Conservation (phyloP, 2,797 vertebrate genomes). For the Malurus splendens region DNA sequence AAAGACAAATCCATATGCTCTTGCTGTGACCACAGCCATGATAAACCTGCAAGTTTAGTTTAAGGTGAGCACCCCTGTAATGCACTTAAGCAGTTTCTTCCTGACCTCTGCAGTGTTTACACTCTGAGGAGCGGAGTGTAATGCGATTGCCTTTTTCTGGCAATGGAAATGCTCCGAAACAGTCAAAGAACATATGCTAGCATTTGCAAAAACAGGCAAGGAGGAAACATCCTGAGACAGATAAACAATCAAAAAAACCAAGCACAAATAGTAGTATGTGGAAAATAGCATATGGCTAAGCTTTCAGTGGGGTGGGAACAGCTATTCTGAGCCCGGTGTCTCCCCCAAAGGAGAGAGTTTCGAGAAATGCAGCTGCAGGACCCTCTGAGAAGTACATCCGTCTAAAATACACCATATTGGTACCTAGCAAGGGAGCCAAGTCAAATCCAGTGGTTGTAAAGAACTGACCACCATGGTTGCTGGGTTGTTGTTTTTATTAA, state of each 20-base stretch:
- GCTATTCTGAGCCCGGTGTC: background rate
- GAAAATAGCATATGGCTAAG: background rate
- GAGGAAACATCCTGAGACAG: conserved; percentile 26
- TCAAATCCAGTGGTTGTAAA: background rate
- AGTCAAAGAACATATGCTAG: background rate
- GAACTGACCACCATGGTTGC: background rate
- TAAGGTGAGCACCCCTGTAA: background rate
- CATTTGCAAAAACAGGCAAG: conserved; percentile 17
- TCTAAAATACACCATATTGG: background rate
- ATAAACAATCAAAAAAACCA: conserved; percentile 7
- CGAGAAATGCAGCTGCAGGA: background rate
- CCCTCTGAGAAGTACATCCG: background rate
- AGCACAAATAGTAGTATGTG: background rate
- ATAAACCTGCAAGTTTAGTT: background rate
- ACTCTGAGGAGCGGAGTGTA: background rate
- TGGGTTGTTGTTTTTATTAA: background rate
- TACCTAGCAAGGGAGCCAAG: background rate
- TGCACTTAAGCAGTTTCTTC: background rate
- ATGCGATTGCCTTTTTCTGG: background rate
- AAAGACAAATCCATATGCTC: background rate
- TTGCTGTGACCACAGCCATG: background rate
- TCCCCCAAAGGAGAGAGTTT: background rate
- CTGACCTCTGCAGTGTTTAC: background rate
- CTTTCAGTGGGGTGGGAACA: background rate
- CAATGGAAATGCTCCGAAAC: background rate